Percentiles rank a stretch among this genome's conserved stretches.
phyloP scores from a whole-genome alignment of 2,888 invertebrate genomes.

The Alviniconcha strummeri region DNA sequence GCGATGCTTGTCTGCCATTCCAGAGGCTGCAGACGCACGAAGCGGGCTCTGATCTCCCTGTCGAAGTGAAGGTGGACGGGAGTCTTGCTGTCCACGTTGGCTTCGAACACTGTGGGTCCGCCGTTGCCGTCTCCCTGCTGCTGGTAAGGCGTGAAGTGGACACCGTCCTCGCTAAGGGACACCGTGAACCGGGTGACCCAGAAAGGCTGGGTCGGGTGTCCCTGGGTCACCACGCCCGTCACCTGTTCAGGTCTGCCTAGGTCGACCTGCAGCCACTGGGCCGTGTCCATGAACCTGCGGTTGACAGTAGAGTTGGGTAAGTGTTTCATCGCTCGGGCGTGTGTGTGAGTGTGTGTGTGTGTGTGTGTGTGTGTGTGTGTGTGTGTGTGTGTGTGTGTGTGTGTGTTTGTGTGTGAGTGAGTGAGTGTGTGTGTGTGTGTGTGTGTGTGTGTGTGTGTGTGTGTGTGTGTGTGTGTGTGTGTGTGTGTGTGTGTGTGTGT shows the following conservation, averaged over 20 bases:
- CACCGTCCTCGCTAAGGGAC: slow-evolving; percentile 42
- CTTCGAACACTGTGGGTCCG: slow-evolving; percentile 37
- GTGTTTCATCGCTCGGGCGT: too few relatives aligned
- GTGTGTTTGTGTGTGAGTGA: too few relatives aligned
- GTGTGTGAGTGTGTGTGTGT: too few relatives aligned
- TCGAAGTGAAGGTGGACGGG: slow-evolving; percentile 48
- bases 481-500: too few relatives aligned
- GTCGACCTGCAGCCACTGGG: slow-evolving; percentile 41
- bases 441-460: too few relatives aligned
- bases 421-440: too few relatives aligned
- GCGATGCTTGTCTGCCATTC: slow-evolving; percentile 56
- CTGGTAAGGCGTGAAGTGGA: slow-evolving; percentile 37
- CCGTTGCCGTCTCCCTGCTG: slow-evolving; percentile 26
- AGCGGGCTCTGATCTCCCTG: slow-evolving; percentile 53
- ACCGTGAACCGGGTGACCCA: slow-evolving; percentile 49
- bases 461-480: too few relatives aligned
- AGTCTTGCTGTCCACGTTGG: slow-evolving; percentile 44
- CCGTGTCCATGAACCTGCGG: slow-evolving; percentile 31
- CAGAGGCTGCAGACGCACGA: slow-evolving; percentile 56
- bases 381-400: too few relatives aligned
- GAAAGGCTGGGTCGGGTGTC: slow-evolving; percentile 40
- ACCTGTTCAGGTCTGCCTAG: slow-evolving; percentile 39
- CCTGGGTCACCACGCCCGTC: slow-evolving; percentile 46
- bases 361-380: too few relatives aligned
- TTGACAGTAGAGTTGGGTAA: too few relatives aligned